Conservation (phyloP, 2,113 vertebrate species). For the Coptodon rendalli region DNA sequence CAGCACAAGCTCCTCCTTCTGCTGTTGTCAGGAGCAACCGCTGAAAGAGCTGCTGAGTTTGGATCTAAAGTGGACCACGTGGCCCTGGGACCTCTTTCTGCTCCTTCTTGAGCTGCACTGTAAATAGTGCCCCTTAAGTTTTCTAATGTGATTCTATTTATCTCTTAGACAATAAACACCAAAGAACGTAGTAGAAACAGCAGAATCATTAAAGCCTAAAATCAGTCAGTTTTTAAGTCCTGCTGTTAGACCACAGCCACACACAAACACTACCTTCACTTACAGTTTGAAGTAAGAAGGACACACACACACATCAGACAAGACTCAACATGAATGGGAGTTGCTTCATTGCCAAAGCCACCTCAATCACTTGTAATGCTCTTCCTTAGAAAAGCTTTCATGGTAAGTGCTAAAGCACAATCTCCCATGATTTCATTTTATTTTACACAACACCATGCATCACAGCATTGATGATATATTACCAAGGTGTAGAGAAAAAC, state of each 20-base stretch:
- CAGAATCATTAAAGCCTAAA: not conserved
- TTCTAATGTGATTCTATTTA: not conserved
- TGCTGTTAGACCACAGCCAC: not conserved
- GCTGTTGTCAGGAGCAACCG: constrained; percentile 56
- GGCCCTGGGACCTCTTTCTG: constrained; percentile 27
- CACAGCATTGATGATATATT: not conserved
- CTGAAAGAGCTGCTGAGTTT: constrained; percentile 53
- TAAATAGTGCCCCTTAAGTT: not conserved
- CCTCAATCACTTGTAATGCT: not conserved
- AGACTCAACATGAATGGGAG: constrained; percentile 9
- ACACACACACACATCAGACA: not conserved
- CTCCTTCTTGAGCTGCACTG: constrained; percentile 3
- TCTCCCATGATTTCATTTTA: not conserved
- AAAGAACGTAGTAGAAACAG: not conserved
- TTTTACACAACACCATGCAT: not conserved
- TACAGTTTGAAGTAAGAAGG: not conserved
- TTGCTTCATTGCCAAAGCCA: not conserved
- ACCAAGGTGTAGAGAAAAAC: not conserved
- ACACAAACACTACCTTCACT: not conserved
- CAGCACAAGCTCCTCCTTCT: constrained; percentile 23
- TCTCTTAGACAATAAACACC: too few species aligned
- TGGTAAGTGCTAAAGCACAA: not conserved
- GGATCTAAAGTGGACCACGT: constrained; percentile 40
- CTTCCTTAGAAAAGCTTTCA: constrained; percentile 12
- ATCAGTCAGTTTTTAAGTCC: not conserved